These are phyloP conservation scores for Megaceryle maxima DNA, from an alignment of 2,113 vertebrate genomes.

Conservation along the genomic window DNA sequence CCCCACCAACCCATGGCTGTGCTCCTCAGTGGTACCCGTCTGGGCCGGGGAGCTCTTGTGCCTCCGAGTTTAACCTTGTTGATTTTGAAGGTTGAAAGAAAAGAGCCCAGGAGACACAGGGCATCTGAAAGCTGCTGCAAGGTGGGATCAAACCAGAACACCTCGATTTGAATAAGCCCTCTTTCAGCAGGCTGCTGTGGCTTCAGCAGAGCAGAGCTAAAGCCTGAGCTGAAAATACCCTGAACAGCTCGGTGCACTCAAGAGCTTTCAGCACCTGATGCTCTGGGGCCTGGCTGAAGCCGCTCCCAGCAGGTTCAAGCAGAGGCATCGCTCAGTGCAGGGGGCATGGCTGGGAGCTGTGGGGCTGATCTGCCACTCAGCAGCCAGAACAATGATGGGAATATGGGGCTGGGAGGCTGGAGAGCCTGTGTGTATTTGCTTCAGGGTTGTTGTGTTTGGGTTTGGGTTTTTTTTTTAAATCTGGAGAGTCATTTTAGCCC, in stretches of 20 bases:
- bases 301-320: not conserved
- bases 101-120: not conserved
- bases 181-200: not conserved
- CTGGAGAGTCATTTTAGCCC: not conserved
- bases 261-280: not conserved
- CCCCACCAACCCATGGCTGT: not conserved
- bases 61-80: not conserved
- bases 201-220: not conserved
- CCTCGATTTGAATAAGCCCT: not conserved
- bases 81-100: not conserved
- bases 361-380: not conserved
- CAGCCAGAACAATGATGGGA: not conserved
- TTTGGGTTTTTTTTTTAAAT: not conserved
- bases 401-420: not conserved
- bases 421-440: rapidly evolving
- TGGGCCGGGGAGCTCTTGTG: not conserved
- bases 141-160: not conserved
- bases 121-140: not conserved
- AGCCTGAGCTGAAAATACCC: not conserved
- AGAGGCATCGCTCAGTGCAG: not conserved
- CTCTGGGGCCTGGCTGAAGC: not conserved
- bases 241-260: not conserved
- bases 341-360: not conserved
- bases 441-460: not conserved
- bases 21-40: not conserved